Percentiles rank a stretch among this genome's conserved stretches.
phyloP scores from a whole-genome alignment of 2,113 vertebrate genomes.

The Sisor rabdophorus region DNA sequence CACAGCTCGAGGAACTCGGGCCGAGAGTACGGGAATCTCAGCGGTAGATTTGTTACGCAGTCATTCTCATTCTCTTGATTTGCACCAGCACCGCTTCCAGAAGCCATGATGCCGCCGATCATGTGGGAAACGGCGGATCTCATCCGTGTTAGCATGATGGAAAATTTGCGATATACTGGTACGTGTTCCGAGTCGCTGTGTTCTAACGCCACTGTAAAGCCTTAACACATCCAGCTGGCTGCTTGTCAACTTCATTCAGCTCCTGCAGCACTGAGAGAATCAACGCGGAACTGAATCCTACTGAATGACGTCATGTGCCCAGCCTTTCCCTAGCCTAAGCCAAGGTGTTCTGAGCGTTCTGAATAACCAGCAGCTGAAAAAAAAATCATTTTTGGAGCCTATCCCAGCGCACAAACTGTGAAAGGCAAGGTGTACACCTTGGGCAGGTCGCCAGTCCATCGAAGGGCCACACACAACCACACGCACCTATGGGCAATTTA shows the following conservation, averaged over 20 bases:
- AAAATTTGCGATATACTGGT: neutral
- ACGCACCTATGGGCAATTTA: no score
- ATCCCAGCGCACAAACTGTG: no score
- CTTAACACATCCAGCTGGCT: neutral
- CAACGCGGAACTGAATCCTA: conserved; percentile 29
- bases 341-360: neutral
- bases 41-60: conserved; percentile 75
- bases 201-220: neutral
- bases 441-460: no score
- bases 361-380: neutral
- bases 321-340: conserved; percentile 6
- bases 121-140: conserved; percentile 90
- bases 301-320: conserved; percentile 21
- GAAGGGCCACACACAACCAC: no score
- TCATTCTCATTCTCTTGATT: conserved; percentile 66
- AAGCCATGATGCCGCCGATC: conserved; percentile 90
- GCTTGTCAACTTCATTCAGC: conserved; percentile 32
- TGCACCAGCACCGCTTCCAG: conserved; percentile 56
- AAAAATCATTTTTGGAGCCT: no score
- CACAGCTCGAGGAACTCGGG: conserved; percentile 91
- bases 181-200: neutral
- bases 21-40: conserved; percentile 83
- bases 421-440: no score
- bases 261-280: conserved; percentile 1
- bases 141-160: conserved; percentile 84